A percentile compares a stretch with the other conserved stretches of the same genome.
Evolutionary conservation across 2,888 invertebrate species (phyloP).

Genomic region (Apoda limacodes): DNA sequence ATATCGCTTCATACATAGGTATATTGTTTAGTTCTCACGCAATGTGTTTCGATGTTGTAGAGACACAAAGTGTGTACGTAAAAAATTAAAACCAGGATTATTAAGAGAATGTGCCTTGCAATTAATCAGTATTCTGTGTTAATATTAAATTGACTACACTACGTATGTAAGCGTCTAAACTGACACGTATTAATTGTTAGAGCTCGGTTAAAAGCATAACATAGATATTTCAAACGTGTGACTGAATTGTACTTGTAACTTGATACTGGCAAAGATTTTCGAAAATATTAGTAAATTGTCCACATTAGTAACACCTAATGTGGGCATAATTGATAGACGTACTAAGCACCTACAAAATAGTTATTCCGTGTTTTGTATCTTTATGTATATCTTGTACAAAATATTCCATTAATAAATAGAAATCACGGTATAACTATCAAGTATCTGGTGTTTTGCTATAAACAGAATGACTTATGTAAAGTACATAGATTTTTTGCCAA

Average conservation of each 20-base stretch:
- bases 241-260: conserved; percentile 13
- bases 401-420: too few species aligned
- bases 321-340: too few species aligned
- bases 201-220: conserved; percentile 13
- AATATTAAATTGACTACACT: conserved; percentile 55
- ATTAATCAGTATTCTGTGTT: conserved; percentile 69
- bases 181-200: conserved; percentile 15
- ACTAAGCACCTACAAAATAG: too few species aligned
- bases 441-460: too few species aligned
- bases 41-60: conserved; percentile 44
- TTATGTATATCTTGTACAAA: too few species aligned
- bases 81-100: conserved; percentile 64
- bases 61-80: conserved; percentile 52
- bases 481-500: too few species aligned
- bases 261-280: too few species aligned
- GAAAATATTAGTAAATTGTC: too few species aligned
- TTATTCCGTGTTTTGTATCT: too few species aligned
- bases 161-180: conserved; percentile 33
- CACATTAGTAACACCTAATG: too few species aligned
- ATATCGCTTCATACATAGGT: conserved; percentile 41
- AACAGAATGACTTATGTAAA: too few species aligned
- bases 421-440: too few species aligned
- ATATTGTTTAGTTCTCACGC: conserved; percentile 32
- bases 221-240: conserved; percentile 11
- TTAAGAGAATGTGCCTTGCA: conserved; percentile 70